Evolutionary conservation across 2,888 invertebrate species (phyloP), one percentile per base, ranked within the genome.

Genomic region (Neoitamus cyanurus): DNA sequence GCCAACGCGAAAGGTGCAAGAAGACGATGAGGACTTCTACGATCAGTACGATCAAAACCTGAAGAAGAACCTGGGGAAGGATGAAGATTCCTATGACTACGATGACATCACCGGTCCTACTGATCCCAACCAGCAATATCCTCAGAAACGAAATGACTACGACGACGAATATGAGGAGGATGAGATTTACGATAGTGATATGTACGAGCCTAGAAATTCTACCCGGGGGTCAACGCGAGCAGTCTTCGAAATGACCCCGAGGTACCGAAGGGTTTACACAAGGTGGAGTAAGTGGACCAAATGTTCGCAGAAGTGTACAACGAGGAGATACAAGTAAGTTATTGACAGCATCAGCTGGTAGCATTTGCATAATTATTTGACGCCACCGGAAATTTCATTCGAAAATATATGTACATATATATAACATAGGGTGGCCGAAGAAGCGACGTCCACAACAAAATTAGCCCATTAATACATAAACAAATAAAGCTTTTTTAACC

Each of bases 221-320:
- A 88, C 69, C 30, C 69, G 73, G 20, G 25, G 86, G 5, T 84
- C 88, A 0, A 86, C 87, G 0, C 89, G 89, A 86, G 89, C 90
- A 2, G 90, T 89, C 1, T 88, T 89, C n/a, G 90, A 91, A 11
- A 88, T 88, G 13, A 87, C 87, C 58, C 88, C 89, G 5, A 87
- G 88, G 0, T 89, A 90, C 84, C 86, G 89, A 6, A 87, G 93
- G 34, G 92, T 94, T 13, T 96, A 95, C 88, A 94, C 94, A 0
- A 93, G 93, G 87, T 98, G 98, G 97, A 95, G 95, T 48, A 92
- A 94, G 36, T 98, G 98, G 98, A 95, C 95, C 0, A 92, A 94
- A 11, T 98, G 98, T 89, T 95, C 95, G 0, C 92, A 93, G 86
- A 93, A 94, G 87, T 98, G 98, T 89, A 94, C 94, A 20, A 97